Percentiles rank a stretch among this genome's conserved stretches.
Evolutionary conservation across 2,113 vertebrate genomes (phyloP).

Genomic region (Prinia subflava): DNA sequence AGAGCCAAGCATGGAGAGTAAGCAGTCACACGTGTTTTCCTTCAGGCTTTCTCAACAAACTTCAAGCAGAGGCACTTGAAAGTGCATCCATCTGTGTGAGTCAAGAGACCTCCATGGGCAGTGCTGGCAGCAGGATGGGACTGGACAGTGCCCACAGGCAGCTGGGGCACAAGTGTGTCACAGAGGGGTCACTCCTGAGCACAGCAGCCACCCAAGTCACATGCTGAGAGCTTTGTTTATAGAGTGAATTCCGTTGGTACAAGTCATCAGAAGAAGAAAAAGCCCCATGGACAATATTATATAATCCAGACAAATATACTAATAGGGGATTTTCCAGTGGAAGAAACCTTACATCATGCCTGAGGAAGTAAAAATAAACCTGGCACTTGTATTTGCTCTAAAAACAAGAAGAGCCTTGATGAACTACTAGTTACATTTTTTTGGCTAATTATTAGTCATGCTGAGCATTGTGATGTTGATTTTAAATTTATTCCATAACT

Average conservation of each 20-base stretch:
- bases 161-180: not conserved
- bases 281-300: slow-evolving; percentile 15
- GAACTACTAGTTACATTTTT: slow-evolving; percentile 39
- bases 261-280: slow-evolving; percentile 45
- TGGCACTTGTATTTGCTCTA: slow-evolving; percentile 39
- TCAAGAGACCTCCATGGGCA: not conserved
- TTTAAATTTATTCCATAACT: slow-evolving; percentile 33
- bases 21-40: not conserved
- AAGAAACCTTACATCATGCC: slow-evolving; percentile 62
- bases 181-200: not conserved
- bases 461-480: not conserved
- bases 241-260: not conserved
- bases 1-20: not conserved
- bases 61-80: not conserved
- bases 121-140: not conserved
- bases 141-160: not conserved
- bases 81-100: not conserved
- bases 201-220: not conserved
- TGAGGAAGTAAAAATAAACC: slow-evolving; percentile 56
- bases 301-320: slow-evolving; percentile 45
- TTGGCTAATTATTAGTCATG: slow-evolving; percentile 51
- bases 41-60: not conserved
- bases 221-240: slow-evolving; percentile 25
- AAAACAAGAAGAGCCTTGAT: slow-evolving; percentile 39
- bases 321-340: slow-evolving; percentile 64